Evolutionary conservation across 2,888 invertebrate species (phyloP).

Genomic region (Dioctria rufipes): DNA sequence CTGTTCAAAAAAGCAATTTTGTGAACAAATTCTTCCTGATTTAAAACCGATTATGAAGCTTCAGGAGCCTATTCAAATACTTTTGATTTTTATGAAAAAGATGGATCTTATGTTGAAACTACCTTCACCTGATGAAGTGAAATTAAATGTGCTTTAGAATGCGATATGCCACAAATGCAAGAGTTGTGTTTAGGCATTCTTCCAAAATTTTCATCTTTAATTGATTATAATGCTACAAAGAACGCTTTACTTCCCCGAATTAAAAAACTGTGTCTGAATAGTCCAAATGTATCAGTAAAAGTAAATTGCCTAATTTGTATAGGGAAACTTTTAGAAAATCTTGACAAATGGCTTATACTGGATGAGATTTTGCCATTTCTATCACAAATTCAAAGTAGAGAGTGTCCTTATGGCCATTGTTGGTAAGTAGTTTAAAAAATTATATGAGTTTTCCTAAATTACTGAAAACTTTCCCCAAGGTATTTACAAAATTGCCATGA

Average conservation of each 20-base stretch:
- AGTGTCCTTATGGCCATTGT: no score
- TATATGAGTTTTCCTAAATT: no score
- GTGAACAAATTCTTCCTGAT: slow-evolving; percentile 84
- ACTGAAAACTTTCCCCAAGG: no score
- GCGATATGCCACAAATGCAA: slow-evolving; percentile 87
- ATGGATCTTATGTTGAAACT: slow-evolving; percentile 93
- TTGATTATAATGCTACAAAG: slow-evolving; percentile 96
- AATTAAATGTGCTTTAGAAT: slow-evolving; percentile 93
- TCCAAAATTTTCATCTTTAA: slow-evolving; percentile 90
- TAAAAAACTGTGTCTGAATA: slow-evolving; percentile 88
- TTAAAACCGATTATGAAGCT: slow-evolving; percentile 92
- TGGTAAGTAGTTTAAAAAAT: no score
- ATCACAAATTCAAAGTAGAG: no score
- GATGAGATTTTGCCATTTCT: slow-evolving; percentile 96
- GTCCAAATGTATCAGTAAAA: slow-evolving; percentile 87
- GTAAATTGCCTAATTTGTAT: slow-evolving; percentile 95
- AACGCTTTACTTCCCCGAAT: slow-evolving; percentile 94
- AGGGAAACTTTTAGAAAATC: slow-evolving; percentile 91
- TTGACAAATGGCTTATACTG: slow-evolving; percentile 97
- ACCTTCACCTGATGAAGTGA: slow-evolving; percentile 92
- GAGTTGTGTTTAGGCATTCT: slow-evolving; percentile 92
- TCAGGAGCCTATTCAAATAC: slow-evolving; percentile 92
- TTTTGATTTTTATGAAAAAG: slow-evolving; percentile 94
- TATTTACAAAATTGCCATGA: no score
- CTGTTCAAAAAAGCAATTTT: slow-evolving; percentile 87